Conservation (phyloP, 2,888 invertebrate species). For the Siphlonurus alternatus region DNA sequence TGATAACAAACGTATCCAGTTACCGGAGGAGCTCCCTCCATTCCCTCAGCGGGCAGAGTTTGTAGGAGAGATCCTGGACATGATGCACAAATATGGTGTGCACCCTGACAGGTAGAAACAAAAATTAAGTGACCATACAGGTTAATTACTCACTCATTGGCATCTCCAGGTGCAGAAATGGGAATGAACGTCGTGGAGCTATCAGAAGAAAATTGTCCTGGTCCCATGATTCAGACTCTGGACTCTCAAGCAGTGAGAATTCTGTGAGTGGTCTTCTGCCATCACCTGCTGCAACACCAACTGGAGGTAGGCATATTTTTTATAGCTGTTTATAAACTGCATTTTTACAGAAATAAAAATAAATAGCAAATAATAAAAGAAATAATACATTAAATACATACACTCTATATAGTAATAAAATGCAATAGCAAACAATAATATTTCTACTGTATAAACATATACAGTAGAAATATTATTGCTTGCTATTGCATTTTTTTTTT, state of each 20-base stretch:
- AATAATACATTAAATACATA: too few species aligned
- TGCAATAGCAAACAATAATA: too few species aligned
- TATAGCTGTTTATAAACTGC: too few species aligned
- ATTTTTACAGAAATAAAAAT: too few species aligned
- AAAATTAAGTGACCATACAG: neutral
- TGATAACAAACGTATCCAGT: conserved; percentile 78
- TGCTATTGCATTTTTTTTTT: too few species aligned
- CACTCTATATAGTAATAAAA: too few species aligned
- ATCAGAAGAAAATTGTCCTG: conserved; percentile 53
- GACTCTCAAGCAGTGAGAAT: conserved; percentile 12
- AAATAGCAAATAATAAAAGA: too few species aligned
- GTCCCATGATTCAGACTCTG: conserved; percentile 28
- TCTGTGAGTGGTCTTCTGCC: neutral
- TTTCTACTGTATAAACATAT: too few species aligned
- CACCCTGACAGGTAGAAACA: conserved; percentile 12
- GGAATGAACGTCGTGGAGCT: neutral
- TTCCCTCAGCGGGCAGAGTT: conserved; percentile 85
- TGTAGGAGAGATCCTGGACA: conserved; percentile 55
- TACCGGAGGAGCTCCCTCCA: conserved; percentile 86
- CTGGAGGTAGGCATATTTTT: neutral
- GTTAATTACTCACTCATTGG: neutral
- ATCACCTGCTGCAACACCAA: neutral
- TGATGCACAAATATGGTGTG: conserved; percentile 43
- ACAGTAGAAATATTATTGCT: too few species aligned
- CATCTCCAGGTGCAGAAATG: neutral